Evolutionary conservation across 2,888 invertebrate genomes (phyloP).

Genomic region (Psylliodes chrysocephalus): DNA sequence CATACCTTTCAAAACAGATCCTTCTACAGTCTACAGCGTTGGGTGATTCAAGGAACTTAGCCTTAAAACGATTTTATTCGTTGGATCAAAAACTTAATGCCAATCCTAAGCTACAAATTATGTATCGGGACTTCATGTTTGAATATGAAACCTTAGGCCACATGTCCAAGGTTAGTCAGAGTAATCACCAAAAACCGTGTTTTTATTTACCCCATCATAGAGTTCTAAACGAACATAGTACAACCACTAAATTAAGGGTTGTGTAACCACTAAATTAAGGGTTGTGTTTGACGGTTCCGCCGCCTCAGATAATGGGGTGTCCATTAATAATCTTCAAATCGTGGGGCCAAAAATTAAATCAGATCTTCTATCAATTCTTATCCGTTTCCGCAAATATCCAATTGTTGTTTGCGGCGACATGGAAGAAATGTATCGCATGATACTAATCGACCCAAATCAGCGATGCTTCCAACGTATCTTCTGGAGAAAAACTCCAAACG

Average conservation of each 20-base stretch:
- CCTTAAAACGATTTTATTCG: neutral
- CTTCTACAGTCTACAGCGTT: neutral
- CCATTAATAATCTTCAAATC: conserved; percentile 20
- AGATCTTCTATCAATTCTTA: conserved; percentile 34
- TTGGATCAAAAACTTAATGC: neutral
- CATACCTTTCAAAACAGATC: neutral
- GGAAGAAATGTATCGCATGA: too few species aligned
- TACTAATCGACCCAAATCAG: conserved; percentile 21
- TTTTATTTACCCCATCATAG: conserved; percentile 26
- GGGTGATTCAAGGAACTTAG: neutral
- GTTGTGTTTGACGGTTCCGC: conserved; percentile 5
- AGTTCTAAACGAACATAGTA: conserved; percentile 30
- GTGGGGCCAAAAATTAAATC: conserved; percentile 31
- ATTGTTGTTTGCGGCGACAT: conserved; percentile 31
- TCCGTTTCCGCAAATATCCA: conserved; percentile 20
- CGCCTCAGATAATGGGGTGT: neutral
- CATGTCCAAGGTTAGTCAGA: neutral
- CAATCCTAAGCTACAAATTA: neutral
- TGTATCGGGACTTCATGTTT: neutral
- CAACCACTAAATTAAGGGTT: too few species aligned
- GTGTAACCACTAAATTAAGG: conserved; percentile 32
- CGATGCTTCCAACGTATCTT: conserved; percentile 30
- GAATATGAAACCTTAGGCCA: conserved; percentile 15
- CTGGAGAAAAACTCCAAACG: conserved; percentile 24
- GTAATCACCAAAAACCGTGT: neutral